These are phyloP conservation scores for Pachyrhynchus sulphureomaculatus DNA, from an alignment of 1,140 invertebrate genomes.

Conservation along the genomic window DNA sequence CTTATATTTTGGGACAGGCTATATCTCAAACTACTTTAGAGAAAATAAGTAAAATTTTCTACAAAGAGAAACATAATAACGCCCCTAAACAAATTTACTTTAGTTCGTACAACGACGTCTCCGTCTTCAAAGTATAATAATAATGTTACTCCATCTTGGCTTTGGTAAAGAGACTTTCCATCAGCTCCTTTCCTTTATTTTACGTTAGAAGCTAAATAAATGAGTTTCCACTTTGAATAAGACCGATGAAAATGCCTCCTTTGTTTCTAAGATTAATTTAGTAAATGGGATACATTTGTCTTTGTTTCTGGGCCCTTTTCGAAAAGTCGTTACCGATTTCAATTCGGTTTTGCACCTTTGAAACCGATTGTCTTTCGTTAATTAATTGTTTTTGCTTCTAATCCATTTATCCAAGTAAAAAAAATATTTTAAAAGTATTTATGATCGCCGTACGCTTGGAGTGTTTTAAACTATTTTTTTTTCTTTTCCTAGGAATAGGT, in stretches of 20 bases:
- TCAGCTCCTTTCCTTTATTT: conserved; percentile 19
- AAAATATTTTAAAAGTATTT: too few relatives aligned
- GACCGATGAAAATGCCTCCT: conserved; percentile 2
- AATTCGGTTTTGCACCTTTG: conserved; percentile 2
- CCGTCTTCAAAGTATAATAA: conserved; percentile 24
- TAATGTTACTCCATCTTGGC: conserved; percentile 20
- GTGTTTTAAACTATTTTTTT: too few relatives aligned
- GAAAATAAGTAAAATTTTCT: too few relatives aligned
- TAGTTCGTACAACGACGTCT: conserved; percentile 23
- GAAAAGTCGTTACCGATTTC: conserved; percentile 9
- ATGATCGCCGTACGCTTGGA: too few relatives aligned
- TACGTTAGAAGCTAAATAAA: conserved; percentile 22
- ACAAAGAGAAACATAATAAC: conserved; percentile 20
- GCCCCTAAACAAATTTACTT: conserved; percentile 23
- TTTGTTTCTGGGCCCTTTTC: conserved; percentile 9
- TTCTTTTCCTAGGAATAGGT: too few relatives aligned
- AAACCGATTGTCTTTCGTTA: neutral
- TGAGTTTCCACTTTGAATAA: conserved; percentile 22
- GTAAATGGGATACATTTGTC: conserved; percentile 29
- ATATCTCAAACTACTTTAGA: too few relatives aligned
- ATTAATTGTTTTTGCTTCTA: too few relatives aligned
- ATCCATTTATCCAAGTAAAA: too few relatives aligned
- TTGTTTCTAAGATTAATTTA: conserved; percentile 30
- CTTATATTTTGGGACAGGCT: too few relatives aligned
- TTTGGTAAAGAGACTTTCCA: conserved; percentile 16